These are phyloP conservation scores for Maniola hyperantus DNA, from an alignment of 2,888 invertebrate species.

Conservation along the genomic window DNA sequence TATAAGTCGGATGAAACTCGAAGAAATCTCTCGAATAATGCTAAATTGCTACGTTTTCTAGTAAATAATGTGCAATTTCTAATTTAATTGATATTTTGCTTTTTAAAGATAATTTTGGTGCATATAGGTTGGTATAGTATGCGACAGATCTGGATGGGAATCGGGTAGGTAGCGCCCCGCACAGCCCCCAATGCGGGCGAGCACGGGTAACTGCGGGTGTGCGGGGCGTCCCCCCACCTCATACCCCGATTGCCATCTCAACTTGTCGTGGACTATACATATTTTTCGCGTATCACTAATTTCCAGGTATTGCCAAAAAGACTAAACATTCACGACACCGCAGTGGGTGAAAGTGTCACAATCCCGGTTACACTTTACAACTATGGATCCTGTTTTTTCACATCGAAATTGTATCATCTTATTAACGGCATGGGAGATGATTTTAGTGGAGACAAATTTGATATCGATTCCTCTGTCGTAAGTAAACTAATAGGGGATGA, in stretches of 20 bases:
- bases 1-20: neutral
- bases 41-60: neutral
- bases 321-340: conserved; percentile 66
- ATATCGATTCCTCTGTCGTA: conserved; percentile 64
- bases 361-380: conserved; percentile 65
- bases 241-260: no score
- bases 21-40: neutral
- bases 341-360: conserved; percentile 58
- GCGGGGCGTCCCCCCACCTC: no score
- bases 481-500: conserved; percentile 41
- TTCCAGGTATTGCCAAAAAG: conserved; percentile 66
- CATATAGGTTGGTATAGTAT: neutral
- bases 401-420: conserved; percentile 61
- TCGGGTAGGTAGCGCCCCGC: no score
- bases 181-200: no score
- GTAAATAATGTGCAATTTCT: no score
- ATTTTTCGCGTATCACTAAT: no score
- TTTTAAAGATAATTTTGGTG: neutral
- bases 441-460: conserved; percentile 58
- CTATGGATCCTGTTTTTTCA: conserved; percentile 65
- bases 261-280: no score
- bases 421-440: conserved; percentile 71
- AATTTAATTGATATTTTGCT: neutral
- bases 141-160: no score
- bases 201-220: no score